phyloP scores from a whole-genome alignment of 1,140 invertebrate species.

The Drosophila jambulina region DNA sequence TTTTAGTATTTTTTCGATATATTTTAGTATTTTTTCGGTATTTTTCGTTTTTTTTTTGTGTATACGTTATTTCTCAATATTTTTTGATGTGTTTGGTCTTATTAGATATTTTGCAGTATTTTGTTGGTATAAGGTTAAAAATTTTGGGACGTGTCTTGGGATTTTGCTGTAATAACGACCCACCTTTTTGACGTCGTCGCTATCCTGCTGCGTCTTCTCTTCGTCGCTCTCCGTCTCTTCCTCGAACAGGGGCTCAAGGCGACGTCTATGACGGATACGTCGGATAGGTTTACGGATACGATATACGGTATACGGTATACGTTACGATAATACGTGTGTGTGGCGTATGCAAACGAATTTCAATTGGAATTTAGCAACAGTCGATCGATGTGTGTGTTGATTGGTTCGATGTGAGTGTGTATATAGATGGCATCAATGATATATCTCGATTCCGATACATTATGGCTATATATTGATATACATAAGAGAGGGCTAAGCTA shows the following conservation, averaged over 20 bases:
- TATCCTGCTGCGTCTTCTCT: constrained; percentile 84
- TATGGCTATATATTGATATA: constrained; percentile 9
- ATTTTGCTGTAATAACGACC: constrained; percentile 81
- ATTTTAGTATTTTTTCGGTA: not conserved
- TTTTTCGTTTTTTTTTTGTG: not conserved
- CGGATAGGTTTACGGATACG: constrained; percentile 30
- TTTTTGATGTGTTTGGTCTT: not conserved
- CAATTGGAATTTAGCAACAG: constrained; percentile 60
- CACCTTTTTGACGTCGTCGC: constrained; percentile 85
- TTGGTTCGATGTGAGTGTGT: constrained; percentile 17
- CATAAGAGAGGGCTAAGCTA: constrained; percentile 16
- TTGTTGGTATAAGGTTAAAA: not conserved
- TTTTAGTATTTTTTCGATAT: not conserved
- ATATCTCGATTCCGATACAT: constrained; percentile 67
- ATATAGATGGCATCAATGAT: constrained; percentile 61
- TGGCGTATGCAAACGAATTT: constrained; percentile 68
- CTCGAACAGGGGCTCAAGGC: constrained; percentile 89
- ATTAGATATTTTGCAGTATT: not conserved
- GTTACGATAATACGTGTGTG: constrained; percentile 57
- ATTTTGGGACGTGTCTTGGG: constrained; percentile 14
- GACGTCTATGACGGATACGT: constrained; percentile 83
- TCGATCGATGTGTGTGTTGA: constrained; percentile 40
- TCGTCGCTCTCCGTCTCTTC: constrained; percentile 87
- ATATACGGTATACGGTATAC: constrained; percentile 63
- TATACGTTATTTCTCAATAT: too few species aligned